Evolutionary conservation across 92 coral and sea anemone species (phyloP), one percentile per base, ranked within the genome.

Genomic region (Phenganax stokvisi): DNA sequence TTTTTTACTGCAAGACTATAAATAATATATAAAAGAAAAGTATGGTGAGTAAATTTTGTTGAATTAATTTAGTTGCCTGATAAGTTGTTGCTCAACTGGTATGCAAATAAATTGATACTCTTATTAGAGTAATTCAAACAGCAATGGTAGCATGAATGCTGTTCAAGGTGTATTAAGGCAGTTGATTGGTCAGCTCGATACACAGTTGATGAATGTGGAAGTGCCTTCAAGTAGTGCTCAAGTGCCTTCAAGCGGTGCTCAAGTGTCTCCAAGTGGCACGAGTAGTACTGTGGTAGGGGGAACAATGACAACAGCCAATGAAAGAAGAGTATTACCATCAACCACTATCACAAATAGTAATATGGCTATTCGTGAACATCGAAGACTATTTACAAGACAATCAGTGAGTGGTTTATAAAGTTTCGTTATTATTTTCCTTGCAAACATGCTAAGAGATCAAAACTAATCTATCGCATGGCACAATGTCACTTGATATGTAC

Each of bases 301-400:
- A 37, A 37, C 47, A 37, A 37, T 37, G 67, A 61, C 67, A 61
- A 61, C 67, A 15, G 9, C 67, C 28, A 61, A 61, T 61, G 27
- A 61, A 61, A 28, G 67, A 17, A 61, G 67, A 12, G 27, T 15
- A 28, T 28, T 61, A 15, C n/a, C 9, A 15, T 61, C 67, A 61
- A 61, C n/a, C 67, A 13, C 67, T 8, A 13, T 61, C 27, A 17
- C 67, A 37, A 37, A 37, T 61, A 15, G 27, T 7, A 61, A 61
- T 61, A 28, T 61, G 67, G 54, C 54, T 7, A 10, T 68, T 68
- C 9, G 12, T 28, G 73, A 68, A 37, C 73, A 68, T 37, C 31
- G 73, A 68, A 68, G 73, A 28, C 47, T 68, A 53, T 68, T 68
- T 7, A 68, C 53, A 28, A 68, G 73, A 30, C 73, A 68, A 53